Evolutionary conservation across 2,113 vertebrate genomes (phyloP).

Genomic region (Hippolais icterina): DNA sequence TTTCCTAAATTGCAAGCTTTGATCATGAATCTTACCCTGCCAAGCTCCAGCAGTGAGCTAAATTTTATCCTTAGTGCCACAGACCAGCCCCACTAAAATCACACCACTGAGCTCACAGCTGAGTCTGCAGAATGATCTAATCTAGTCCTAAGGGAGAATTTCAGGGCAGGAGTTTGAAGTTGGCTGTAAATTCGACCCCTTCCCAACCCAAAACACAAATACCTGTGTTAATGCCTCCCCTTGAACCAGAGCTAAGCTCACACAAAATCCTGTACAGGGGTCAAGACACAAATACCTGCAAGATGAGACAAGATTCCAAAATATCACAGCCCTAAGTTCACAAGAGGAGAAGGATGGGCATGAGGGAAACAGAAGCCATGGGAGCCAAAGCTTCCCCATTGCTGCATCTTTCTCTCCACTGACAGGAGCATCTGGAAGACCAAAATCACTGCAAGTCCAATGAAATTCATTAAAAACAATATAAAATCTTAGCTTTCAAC

Average conservation of each 20-base stretch:
- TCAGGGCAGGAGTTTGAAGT: background rate
- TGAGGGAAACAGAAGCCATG: background rate
- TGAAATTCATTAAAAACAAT: background rate
- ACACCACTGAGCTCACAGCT: background rate
- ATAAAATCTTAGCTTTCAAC: background rate
- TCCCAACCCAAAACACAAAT: background rate
- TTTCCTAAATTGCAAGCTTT: background rate
- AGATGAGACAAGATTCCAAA: background rate
- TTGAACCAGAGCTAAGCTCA: background rate
- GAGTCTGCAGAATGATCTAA: background rate
- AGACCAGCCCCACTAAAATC: background rate
- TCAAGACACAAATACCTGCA: background rate
- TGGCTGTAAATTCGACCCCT: background rate
- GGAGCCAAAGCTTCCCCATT: background rate
- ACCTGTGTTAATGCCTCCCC: background rate
- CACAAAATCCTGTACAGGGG: background rate
- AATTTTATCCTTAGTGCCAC: background rate
- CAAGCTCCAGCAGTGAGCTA: background rate
- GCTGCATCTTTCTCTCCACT: background rate
- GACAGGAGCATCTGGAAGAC: background rate
- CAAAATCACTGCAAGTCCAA: background rate
- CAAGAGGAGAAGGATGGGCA: background rate
- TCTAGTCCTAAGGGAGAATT: background rate
- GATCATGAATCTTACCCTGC: background rate
- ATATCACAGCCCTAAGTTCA: background rate